These are phyloP conservation scores for Pelobates fuscus DNA, from an alignment of 2,113 vertebrate species.

Conservation along the genomic window DNA sequence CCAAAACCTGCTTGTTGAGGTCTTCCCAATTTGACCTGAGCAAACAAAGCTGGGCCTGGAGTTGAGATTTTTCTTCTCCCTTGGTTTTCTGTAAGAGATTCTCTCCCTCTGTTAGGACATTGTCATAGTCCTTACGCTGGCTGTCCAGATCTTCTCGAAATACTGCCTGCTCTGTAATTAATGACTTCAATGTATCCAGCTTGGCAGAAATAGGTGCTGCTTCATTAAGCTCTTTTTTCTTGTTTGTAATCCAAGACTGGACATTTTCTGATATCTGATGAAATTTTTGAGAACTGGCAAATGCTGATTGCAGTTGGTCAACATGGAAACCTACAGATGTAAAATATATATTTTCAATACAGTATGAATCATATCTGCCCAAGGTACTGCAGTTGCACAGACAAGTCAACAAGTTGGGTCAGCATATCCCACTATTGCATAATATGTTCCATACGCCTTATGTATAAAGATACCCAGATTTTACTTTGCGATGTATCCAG, in stretches of 20 bases:
- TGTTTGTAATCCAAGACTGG: constrained; percentile 82
- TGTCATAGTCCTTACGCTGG: constrained; percentile 76
- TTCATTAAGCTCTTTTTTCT: constrained; percentile 75
- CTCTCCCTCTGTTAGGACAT: constrained; percentile 83
- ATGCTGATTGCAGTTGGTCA: constrained; percentile 86
- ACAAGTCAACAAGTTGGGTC: too few species aligned
- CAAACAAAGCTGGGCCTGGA: constrained; percentile 81
- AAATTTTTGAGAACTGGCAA: constrained; percentile 90
- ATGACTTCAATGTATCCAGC: constrained; percentile 72
- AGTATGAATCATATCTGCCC: background rate
- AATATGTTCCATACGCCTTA: too few species aligned
- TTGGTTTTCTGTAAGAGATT: constrained; percentile 85
- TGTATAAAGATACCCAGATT: too few species aligned
- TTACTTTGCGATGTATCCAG: too few species aligned
- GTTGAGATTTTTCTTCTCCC: constrained; percentile 80
- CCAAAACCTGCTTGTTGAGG: constrained; percentile 76
- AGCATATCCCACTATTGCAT: too few species aligned
- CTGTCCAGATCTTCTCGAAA: constrained; percentile 70
- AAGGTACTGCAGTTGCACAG: background rate
- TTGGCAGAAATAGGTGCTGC: constrained; percentile 76
- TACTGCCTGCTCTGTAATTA: constrained; percentile 77
- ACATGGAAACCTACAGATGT: constrained; percentile 76
- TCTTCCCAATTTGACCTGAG: constrained; percentile 86
- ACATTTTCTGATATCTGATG: constrained; percentile 92
- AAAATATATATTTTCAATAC: constrained; percentile 24